These are phyloP conservation scores for Pseudomugil tenellus DNA, from an alignment of 2,797 vertebrate genomes.

Conservation along the genomic window DNA sequence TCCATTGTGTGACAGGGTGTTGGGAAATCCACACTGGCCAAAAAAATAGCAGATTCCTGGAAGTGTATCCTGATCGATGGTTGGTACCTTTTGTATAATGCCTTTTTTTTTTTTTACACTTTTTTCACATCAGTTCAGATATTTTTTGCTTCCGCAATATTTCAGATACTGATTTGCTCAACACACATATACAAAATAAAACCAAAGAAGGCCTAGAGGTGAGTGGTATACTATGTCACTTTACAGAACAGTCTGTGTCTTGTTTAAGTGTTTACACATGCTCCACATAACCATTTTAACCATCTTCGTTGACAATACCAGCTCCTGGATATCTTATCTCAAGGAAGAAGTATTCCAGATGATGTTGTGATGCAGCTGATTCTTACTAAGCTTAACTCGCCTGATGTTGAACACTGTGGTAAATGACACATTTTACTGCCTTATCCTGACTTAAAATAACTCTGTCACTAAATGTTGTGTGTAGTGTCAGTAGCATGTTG, in stretches of 20 bases:
- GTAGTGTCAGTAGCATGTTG: background rate
- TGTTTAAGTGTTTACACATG: background rate
- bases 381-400: constrained; percentile 84
- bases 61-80: constrained; percentile 91
- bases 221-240: constrained; percentile 30
- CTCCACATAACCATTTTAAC: background rate
- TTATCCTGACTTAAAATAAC: background rate
- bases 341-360: constrained; percentile 86
- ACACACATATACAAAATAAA: constrained; percentile 79
- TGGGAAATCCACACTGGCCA: constrained; percentile 92
- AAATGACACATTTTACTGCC: constrained; percentile 30
- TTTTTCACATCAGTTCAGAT: background rate
- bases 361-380: constrained; percentile 86
- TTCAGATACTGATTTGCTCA: constrained; percentile 89
- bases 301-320: constrained; percentile 61
- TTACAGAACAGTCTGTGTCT: background rate
- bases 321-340: constrained; percentile 84
- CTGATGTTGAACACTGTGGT: constrained; percentile 92
- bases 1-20: constrained; percentile 78
- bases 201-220: constrained; percentile 87
- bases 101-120: background rate
- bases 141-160: constrained; percentile 30
- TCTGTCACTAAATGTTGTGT: background rate
- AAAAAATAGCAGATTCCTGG: constrained; percentile 86
- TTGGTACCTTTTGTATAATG: constrained; percentile 60